Conservation (phyloP, 2,797 vertebrate genomes). For the Myripristis murdjan region DNA sequence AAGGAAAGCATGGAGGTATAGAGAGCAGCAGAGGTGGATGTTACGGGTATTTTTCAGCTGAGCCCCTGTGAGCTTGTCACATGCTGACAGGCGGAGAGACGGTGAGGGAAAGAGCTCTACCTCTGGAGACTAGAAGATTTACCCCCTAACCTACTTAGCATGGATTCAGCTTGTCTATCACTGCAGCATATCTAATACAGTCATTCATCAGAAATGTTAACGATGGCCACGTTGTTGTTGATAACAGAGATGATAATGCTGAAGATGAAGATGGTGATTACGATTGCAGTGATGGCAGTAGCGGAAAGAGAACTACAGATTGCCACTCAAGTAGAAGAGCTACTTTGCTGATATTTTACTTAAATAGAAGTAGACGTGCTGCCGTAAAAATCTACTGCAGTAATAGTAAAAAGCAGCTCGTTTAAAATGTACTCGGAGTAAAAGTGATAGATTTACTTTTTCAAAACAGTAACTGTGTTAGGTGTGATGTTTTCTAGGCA, state of each 20-base stretch:
- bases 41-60: slow-evolving; percentile 73
- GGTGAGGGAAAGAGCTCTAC: slow-evolving; percentile 58
- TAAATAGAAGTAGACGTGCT: too few species aligned
- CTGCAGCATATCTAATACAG: slow-evolving; percentile 64
- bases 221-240: slow-evolving; percentile 39
- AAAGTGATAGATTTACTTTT: too few species aligned
- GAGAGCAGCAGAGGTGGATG: slow-evolving; percentile 68
- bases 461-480: too few species aligned
- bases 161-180: slow-evolving; percentile 66
- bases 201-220: slow-evolving; percentile 63
- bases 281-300: slow-evolving; percentile 25
- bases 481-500: too few species aligned
- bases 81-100: slow-evolving; percentile 71
- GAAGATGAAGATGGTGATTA: slow-evolving; percentile 44
- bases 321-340: too few species aligned
- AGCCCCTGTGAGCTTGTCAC: slow-evolving; percentile 77
- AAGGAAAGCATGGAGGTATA: slow-evolving; percentile 67
- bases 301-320: too few species aligned
- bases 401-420: too few species aligned
- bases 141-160: slow-evolving; percentile 81
- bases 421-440: too few species aligned
- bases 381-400: too few species aligned
- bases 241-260: slow-evolving; percentile 58
- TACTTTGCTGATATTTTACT: too few species aligned
- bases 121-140: slow-evolving; percentile 77